Base-by-base conservation (phyloP, 92 coral and sea anemone species). In the Chrysogorgia sp. region DNA sequence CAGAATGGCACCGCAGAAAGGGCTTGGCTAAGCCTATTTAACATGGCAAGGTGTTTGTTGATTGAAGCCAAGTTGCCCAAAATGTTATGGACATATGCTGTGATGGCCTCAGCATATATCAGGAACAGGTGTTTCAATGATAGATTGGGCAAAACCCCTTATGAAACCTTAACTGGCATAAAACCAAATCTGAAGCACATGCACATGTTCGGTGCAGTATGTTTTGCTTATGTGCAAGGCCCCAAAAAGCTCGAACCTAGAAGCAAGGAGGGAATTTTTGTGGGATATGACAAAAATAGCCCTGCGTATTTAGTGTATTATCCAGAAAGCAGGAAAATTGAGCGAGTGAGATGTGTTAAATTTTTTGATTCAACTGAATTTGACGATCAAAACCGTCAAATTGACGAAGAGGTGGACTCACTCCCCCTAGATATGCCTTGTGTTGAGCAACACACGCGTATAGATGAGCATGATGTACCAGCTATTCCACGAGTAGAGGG, bases 1-100 rank as follows among this genome's bases (percentile, higher is more conserved):
- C 77, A 82, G 71, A 82, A 82, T 41, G 86, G 86, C 24, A 82
- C 80, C 1, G 80, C 64, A 0, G 85, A 81, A 53, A 81, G 85
- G 60, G 72, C 77, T n/a, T 81, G 85, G 80, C 72, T 65, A 28
- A 81, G 79, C 40, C n/a, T n/a, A n/a, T n/a, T n/a, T n/a, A n/a
- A n/a, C n/a, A n/a, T n/a, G n/a, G n/a, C n/a, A n/a, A n/a, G 71
- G 33, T 81, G 80, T 55, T 32, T 81, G 14, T 58, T 82, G 48
- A 43, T 82, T 26, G 82, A 74, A 57, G 69, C 81, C 25, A 59
- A 75, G 2, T 59, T 81, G 58, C 66, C 85, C 2, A 71, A 58
- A 19, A 24, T 26, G 0, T 10, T 81, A n/a, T 70, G 79, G 85
- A 59, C 79, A 19, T 81, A 81, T 61, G 76, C 84, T 10, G 84